These are phyloP conservation scores for Rhodinocichla rosea DNA, from an alignment of 2,113 vertebrate genomes.

Conservation along the genomic window DNA sequence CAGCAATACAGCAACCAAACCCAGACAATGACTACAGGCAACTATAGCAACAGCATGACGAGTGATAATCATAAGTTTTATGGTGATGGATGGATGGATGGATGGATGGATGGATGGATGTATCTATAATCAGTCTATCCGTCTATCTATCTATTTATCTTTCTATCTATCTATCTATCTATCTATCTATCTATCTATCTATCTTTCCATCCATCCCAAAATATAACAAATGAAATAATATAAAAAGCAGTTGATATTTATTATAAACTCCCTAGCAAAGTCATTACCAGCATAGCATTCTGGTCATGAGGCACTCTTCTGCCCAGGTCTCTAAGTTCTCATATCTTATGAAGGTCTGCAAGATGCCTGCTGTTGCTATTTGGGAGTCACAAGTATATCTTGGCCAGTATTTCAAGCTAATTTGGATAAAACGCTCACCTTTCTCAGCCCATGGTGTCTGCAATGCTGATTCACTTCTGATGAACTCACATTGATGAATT, in stretches of 20 bases:
- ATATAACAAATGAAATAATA: not conserved
- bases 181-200: not conserved
- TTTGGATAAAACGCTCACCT: not conserved
- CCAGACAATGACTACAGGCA: not conserved
- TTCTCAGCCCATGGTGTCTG: not conserved
- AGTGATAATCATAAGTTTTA: not conserved
- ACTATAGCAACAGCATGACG: not conserved
- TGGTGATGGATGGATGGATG: not conserved
- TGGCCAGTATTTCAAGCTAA: not conserved
- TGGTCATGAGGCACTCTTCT: not conserved
- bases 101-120: no score
- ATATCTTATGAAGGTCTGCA: not conserved
- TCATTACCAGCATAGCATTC: not conserved
- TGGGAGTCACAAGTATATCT: not conserved
- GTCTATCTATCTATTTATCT: not conserved
- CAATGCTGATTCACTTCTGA: not conserved
- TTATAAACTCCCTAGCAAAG: not conserved
- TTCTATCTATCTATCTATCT: not conserved
- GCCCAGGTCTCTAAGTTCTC: not conserved
- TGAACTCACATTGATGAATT: not conserved
- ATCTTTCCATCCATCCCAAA: not conserved
- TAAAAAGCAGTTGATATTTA: not conserved
- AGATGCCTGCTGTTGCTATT: not conserved
- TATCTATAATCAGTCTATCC: not conserved
- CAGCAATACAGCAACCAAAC: not conserved